These are phyloP conservation scores for Leucoraja ocellata DNA, from an alignment of 2,797 vertebrate genomes.

Conservation along the genomic window DNA sequence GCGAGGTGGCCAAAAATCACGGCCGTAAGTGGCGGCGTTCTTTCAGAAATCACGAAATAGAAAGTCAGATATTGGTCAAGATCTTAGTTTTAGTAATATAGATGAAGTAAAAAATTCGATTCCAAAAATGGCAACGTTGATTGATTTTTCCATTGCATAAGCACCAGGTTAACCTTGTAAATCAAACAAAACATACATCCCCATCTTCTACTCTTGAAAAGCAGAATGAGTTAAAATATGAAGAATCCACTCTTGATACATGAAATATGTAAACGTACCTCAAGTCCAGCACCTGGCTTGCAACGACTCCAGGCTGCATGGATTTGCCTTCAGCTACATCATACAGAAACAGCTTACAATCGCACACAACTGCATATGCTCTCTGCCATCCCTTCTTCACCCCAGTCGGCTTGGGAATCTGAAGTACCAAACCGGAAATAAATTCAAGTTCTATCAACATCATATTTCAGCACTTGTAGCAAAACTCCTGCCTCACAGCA, in stretches of 20 bases:
- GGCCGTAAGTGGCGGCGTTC: too few relatives aligned
- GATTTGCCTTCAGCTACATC: slow-evolving; percentile 89
- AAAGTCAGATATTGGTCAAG: too few relatives aligned
- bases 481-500: too few relatives aligned
- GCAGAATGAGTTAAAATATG: background rate
- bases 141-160: background rate
- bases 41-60: too few relatives aligned
- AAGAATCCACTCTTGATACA: background rate
- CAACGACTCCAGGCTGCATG: slow-evolving; percentile 78
- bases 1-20: too few relatives aligned
- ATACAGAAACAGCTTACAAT: slow-evolving; percentile 91
- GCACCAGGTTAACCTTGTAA: background rate
- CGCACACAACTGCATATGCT: slow-evolving; percentile 85
- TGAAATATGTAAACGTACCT: slow-evolving; percentile 59
- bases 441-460: background rate
- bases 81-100: too few relatives aligned
- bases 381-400: slow-evolving; percentile 97
- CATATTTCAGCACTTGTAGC: background rate
- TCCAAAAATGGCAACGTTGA: background rate
- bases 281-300: slow-evolving; percentile 88
- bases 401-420: slow-evolving; percentile 93
- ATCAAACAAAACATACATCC: too few relatives aligned
- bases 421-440: background rate
- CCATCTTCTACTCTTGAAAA: too few relatives aligned
- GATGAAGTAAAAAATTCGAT: too few relatives aligned